Evolutionary conservation across 30 jellyfish, hydroid and myxozoan species (phyloP).

Genomic region (Clytia hemisphaerica): DNA sequence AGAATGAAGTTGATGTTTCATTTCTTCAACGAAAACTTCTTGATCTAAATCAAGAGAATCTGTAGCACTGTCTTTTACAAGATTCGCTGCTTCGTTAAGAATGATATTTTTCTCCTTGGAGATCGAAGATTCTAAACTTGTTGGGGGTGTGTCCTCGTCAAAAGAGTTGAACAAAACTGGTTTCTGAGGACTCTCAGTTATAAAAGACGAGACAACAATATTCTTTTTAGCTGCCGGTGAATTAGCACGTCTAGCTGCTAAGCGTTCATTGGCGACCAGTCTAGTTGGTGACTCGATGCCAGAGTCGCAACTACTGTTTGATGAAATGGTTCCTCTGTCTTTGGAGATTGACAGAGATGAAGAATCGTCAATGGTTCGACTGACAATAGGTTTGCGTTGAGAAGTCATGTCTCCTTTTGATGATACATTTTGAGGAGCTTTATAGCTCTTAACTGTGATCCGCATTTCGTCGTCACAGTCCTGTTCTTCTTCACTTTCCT

Average conservation of each 20-base stretch:
- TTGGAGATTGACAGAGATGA: not conserved
- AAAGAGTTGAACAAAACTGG: slow-evolving; percentile 2
- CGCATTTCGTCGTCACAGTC: slow-evolving; percentile 18
- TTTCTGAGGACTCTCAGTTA: slow-evolving; percentile 28
- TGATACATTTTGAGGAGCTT: too few species aligned
- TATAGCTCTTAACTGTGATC: slow-evolving; percentile 8
- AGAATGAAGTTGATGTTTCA: too few species aligned
- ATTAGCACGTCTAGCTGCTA: not conserved
- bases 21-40: too few species aligned
- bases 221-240: not conserved
- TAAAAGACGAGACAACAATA: slow-evolving; percentile 22
- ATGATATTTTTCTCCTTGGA: too few species aligned
- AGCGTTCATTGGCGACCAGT: not conserved
- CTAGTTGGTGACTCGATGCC: slow-evolving; percentile 40
- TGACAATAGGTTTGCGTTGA: too few species aligned
- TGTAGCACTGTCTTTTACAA: too few species aligned
- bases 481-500: not conserved
- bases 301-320: slow-evolving; percentile 18
- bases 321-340: not conserved
- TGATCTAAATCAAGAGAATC: too few species aligned
- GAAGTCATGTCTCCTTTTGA: too few species aligned
- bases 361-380: not conserved
- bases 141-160: too few species aligned
- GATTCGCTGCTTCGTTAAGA: too few species aligned
- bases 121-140: too few species aligned